Evolutionary conservation across 1,140 invertebrate genomes (phyloP).

Genomic region (Mesaphorura yosii): DNA sequence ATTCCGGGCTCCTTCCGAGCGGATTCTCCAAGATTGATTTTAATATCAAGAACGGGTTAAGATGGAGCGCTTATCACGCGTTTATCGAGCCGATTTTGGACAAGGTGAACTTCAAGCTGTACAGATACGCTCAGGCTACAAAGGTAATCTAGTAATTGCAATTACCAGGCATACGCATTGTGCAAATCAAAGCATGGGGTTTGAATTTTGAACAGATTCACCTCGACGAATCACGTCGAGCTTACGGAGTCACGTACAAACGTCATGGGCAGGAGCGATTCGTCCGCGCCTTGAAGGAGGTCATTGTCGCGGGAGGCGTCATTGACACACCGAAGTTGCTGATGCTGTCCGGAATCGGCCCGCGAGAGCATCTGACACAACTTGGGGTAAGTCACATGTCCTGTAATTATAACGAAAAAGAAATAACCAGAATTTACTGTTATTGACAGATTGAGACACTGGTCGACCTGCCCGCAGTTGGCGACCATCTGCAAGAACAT

Average conservation of each 20-base stretch:
- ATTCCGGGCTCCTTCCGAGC: background rate
- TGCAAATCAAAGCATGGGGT: too few species aligned
- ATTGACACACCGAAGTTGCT: constrained; percentile 61
- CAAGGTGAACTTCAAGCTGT: constrained; percentile 40
- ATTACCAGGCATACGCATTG: too few species aligned
- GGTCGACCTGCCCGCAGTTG: constrained; percentile 39
- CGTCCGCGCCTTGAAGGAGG: constrained; percentile 41
- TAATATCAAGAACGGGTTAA: constrained; percentile 59
- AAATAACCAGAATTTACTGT: background rate
- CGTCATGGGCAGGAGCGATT: constrained; percentile 27
- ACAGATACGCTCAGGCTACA: constrained; percentile 39
- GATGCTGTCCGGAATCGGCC: constrained; percentile 73
- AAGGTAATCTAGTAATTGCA: constrained; percentile 36
- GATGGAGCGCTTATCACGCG: constrained; percentile 69
- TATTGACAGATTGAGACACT: constrained; percentile 11
- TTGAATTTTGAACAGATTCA: too few species aligned
- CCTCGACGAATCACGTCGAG: constrained; percentile 32
- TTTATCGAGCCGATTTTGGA: constrained; percentile 44
- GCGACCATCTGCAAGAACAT: constrained; percentile 78
- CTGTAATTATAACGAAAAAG: background rate
- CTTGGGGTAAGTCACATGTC: constrained; percentile 40
- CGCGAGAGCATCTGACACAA: constrained; percentile 57
- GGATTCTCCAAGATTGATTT: constrained; percentile 41
- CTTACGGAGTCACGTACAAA: constrained; percentile 50
- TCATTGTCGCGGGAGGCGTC: constrained; percentile 58